Evolutionary conservation across 2,888 invertebrate species (phyloP).

Genomic region (Phytoseiulus persimilis): DNA sequence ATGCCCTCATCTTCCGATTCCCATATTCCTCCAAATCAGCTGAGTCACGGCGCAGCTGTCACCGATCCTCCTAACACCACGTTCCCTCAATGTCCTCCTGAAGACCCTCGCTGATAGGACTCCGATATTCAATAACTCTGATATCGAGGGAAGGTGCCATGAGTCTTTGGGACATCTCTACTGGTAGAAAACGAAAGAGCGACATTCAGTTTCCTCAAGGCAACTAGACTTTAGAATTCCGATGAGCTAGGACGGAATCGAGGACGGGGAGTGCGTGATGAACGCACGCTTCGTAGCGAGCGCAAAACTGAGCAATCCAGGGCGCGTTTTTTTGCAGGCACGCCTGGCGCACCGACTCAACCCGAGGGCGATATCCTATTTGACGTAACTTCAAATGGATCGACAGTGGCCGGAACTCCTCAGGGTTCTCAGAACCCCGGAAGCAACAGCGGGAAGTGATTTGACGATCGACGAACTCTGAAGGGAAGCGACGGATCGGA

Average conservation of each 20-base stretch:
- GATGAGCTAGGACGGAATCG: too few species aligned
- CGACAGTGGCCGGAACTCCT: not conserved
- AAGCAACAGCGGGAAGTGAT: not conserved
- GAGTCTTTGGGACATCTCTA: too few species aligned
- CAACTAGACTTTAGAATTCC: too few species aligned
- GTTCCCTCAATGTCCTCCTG: not conserved
- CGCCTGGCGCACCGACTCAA: constrained; percentile 36
- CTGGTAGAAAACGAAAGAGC: too few species aligned
- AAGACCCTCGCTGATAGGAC: not conserved
- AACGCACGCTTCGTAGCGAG: too few species aligned
- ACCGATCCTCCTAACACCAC: not conserved
- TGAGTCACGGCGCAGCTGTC: not conserved
- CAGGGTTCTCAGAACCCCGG: not conserved
- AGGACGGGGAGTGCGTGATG: too few species aligned
- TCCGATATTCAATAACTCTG: not conserved
- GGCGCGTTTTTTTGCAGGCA: not conserved
- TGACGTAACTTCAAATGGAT: constrained; percentile 16
- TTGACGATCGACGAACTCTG: not conserved
- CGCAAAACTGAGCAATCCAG: not conserved
- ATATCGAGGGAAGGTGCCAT: too few species aligned
- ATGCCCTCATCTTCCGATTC: not conserved
- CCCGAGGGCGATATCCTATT: constrained; percentile 37
- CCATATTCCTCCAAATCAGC: not conserved
- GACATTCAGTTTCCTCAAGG: too few species aligned
- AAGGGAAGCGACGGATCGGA: not conserved